phyloP scores from a whole-genome alignment of 2,888 invertebrate species.

The Sarcophaga carnaria region DNA sequence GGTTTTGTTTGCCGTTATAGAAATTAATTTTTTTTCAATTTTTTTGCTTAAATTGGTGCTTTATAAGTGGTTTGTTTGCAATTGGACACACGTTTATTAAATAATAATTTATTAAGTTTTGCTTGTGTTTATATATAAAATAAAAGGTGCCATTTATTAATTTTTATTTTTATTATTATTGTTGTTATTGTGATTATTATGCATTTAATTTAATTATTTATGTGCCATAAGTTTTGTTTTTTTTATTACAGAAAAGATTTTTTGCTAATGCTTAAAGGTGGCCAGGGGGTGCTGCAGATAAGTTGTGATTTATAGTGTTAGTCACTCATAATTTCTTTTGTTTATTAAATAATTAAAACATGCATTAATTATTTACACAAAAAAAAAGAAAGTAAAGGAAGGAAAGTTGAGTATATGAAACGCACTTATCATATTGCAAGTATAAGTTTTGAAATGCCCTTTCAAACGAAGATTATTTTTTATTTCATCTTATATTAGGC shows the following conservation, averaged over 20 bases:
- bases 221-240: conserved; percentile 47
- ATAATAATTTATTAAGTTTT: background rate
- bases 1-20: background rate
- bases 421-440: too few relatives aligned
- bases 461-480: too few relatives aligned
- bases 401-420: too few relatives aligned
- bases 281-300: too few relatives aligned
- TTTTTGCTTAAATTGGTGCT: conserved; percentile 18
- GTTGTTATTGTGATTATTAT: background rate
- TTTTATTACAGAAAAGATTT: background rate
- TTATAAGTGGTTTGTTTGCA: conserved; percentile 28
- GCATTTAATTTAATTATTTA: conserved; percentile 46
- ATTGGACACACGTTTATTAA: conserved; percentile 36
- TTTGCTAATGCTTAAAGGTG: too few relatives aligned
- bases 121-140: conserved; percentile 50
- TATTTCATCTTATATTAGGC: too few relatives aligned
- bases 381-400: too few relatives aligned
- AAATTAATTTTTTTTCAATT: background rate
- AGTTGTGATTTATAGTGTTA: too few relatives aligned
- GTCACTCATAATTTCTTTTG: too few relatives aligned
- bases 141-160: conserved; percentile 52
- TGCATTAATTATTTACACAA: too few relatives aligned
- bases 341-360: too few relatives aligned
- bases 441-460: too few relatives aligned
- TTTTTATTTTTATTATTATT: conserved; percentile 13